These are phyloP conservation scores for Sarcophaga rosellei DNA, from an alignment of 2,888 invertebrate genomes.

Conservation along the genomic window DNA sequence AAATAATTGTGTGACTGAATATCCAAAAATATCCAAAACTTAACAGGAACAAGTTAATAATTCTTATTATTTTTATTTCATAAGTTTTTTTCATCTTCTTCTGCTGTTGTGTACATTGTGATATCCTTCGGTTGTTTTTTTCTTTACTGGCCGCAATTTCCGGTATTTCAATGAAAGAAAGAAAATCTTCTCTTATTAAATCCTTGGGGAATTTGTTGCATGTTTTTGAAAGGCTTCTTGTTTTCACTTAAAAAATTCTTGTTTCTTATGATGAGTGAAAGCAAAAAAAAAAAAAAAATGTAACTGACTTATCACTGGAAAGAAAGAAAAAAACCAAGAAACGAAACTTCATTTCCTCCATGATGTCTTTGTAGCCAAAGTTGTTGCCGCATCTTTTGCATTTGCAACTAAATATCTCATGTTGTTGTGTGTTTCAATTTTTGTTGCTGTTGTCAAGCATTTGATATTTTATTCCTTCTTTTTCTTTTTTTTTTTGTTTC, in stretches of 20 bases:
- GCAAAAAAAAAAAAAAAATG: slow-evolving; percentile 17
- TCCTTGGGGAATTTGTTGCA: slow-evolving; percentile 54
- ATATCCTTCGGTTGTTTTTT: background rate
- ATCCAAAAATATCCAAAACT: too few species aligned
- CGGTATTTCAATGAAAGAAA: slow-evolving; percentile 58
- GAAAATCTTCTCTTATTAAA: slow-evolving; percentile 45
- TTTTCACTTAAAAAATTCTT: slow-evolving; percentile 22
- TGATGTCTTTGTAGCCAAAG: slow-evolving; percentile 49
- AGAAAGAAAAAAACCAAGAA: slow-evolving; percentile 1
- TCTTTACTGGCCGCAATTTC: slow-evolving; percentile 66
- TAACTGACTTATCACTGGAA: slow-evolving; percentile 51
- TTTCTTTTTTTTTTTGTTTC: background rate
- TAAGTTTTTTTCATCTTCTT: background rate
- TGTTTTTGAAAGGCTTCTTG: slow-evolving; percentile 63
- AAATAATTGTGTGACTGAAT: too few species aligned
- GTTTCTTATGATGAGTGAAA: slow-evolving; percentile 47
- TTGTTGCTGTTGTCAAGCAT: background rate
- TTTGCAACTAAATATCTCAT: slow-evolving; percentile 3
- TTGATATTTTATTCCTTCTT: too few species aligned
- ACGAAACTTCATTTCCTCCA: slow-evolving; percentile 58
- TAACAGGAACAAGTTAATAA: too few species aligned
- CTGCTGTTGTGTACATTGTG: background rate
- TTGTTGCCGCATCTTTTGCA: slow-evolving; percentile 35
- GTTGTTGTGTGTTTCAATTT: slow-evolving; percentile 8
- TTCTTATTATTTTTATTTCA: background rate